Base-by-base conservation (phyloP, 2,797 vertebrate species). In the Hoplostethus atlanticus region DNA sequence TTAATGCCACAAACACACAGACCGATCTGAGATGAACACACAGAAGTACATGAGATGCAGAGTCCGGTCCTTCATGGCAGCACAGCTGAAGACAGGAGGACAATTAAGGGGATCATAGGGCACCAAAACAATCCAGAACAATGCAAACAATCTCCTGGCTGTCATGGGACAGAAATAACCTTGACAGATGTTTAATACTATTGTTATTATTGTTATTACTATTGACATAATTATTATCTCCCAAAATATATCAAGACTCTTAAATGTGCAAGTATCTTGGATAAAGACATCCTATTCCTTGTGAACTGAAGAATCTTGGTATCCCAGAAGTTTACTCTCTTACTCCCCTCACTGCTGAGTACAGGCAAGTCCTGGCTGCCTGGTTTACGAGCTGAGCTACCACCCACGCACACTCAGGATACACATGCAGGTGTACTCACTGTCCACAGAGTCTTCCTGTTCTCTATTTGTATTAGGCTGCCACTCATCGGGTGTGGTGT, bases 371-470 rank as follows among this genome's bases (percentile, higher is more conserved):
- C 77, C 80, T 78, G 80, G 84, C 85, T 85, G 86, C 84, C 85
- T 76, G 81, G 89, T 87, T 91, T 85, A 87, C 77, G 68, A 90
- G 84, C 85, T 85, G 88, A 92, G 87, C 89, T 74, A 89, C 89
- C 86, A 80, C 77, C 66, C 73, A 79, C 52, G 74, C 85, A 89
- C 91, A 92, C 92, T 91, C 91, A 92, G 90, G 89, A 92, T 83
- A 91, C 89, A 92, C 87, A 89, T 79, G 88, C 91, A 93, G 91
- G 92, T 90, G 91, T 90, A 91, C 92, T 91, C 91, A 76, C 89
- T 88, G 91, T 93, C 92, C 90, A 90, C 90, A 90, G 87, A 91
- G 93, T 94, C 93, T 94, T 94, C 93, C 93, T 92, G 89, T 93
- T 92, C 87, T 92, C 90, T 91, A 84, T 92, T 91, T 89, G 84